Base-by-base conservation (phyloP, 2,113 vertebrate species). In the Columba janthina region DNA sequence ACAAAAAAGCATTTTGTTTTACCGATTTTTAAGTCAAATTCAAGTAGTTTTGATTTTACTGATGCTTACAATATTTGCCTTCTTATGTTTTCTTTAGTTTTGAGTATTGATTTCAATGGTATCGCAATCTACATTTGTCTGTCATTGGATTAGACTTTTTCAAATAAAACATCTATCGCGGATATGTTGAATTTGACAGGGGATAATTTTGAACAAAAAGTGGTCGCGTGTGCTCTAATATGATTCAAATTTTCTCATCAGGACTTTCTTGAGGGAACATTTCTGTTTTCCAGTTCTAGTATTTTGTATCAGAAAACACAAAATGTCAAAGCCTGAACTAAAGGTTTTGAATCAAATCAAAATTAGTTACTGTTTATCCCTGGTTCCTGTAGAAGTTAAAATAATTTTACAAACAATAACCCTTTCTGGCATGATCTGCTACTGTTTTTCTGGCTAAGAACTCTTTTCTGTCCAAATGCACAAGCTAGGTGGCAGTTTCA, bases 61-160 rank as follows among this genome's bases (percentile, higher is more conserved):
- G 42, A 48, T 79, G 19, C 36, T 94, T 93, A 73, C 61, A 93
- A 54, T 88, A 79, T 82, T 92, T 89, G 40, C 15, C 77, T 90
- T 85, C 34, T 58, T 82, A 74, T 67, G 14, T 66, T 95, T 91
- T 83, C 53, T 81, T 88, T 87, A 88, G 46, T 26, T 88, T 38
- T 44, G 44, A 61, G 11, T 54, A 94, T 84, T 67, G 62, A 69
- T 92, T 88, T 89, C 14, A 34, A 8, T 25, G 0, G 0, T 50
- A 34, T 36, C 53, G 82, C 56, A 79, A 54, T 62, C 50, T 94
- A 51, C 28, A 21, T 86, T 86, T 83, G 24, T 79, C 22, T 88
- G 31, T 36, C 75, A 34, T 42, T 12, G 28, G 50, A 54, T 83
- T 74, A 66, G 28, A 53, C 10, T 62, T 93, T 91, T 79, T 95